A percentile compares a stretch with the other conserved stretches of the same genome.
Evolutionary conservation across 2,888 invertebrate species (phyloP).

Genomic region (Leptarthrus brevirostris): DNA sequence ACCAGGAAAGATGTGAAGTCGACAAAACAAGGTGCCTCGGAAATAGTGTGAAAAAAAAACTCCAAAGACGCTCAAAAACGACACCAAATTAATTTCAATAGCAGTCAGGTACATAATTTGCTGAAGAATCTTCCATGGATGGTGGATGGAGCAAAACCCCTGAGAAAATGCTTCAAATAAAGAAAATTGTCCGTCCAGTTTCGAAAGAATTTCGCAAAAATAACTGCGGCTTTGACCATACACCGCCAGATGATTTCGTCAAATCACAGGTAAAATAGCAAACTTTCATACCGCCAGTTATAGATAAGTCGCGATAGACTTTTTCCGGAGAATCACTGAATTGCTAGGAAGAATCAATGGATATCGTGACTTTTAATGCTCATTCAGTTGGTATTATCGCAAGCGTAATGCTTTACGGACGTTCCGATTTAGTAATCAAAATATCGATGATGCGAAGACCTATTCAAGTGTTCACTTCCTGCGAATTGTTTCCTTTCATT

Average conservation of each 20-base stretch:
- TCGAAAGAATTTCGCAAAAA: constrained; percentile 63
- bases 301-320: background rate
- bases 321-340: constrained; percentile 3
- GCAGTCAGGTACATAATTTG: background rate
- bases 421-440: constrained; percentile 7
- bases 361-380: too few relatives aligned
- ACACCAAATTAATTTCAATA: too few relatives aligned
- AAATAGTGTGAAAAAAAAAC: constrained; percentile 22
- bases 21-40: background rate
- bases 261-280: constrained; percentile 63
- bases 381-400: too few relatives aligned
- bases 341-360: too few relatives aligned
- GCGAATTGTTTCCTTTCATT: background rate
- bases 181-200: constrained; percentile 61
- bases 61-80: background rate
- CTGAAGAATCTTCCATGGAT: background rate
- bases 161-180: constrained; percentile 59
- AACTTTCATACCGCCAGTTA: background rate
- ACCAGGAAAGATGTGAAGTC: constrained; percentile 11
- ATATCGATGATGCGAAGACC: constrained; percentile 15
- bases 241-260: constrained; percentile 65
- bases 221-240: constrained; percentile 64
- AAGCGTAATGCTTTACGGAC: background rate
- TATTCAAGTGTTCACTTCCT: background rate
- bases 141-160: background rate